Percentiles rank a stretch among this genome's conserved stretches.
Evolutionary conservation across 2,797 vertebrate genomes (phyloP).

Genomic region (Sebastes trivittatus): DNA sequence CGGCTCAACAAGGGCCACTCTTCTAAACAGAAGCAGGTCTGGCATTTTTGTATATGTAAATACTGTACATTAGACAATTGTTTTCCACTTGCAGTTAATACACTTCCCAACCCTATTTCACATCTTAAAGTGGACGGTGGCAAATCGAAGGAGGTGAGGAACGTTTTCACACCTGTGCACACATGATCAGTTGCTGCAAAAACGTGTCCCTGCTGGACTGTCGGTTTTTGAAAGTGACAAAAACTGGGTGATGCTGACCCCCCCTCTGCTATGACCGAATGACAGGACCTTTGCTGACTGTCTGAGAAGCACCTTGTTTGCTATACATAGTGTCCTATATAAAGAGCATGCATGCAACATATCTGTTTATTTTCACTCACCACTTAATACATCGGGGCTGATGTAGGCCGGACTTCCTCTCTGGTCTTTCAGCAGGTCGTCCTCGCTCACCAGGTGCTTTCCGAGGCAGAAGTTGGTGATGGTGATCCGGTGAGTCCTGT

Average conservation of each 20-base stretch:
- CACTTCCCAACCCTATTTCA: neutral
- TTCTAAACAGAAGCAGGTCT: neutral
- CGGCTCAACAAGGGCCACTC: neutral
- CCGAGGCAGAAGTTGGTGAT: conserved; percentile 99
- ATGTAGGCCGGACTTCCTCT: conserved; percentile 98
- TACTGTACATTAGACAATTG: neutral
- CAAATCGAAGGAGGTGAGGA: neutral
- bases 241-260: neutral
- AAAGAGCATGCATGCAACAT: neutral
- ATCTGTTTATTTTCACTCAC: conserved; percentile 74
- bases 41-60: neutral
- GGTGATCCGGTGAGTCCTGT: conserved; percentile 96
- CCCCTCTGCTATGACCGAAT: neutral
- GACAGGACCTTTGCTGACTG: neutral
- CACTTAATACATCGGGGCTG: conserved; percentile 96
- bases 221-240: conserved; percentile 6
- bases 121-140: neutral
- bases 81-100: neutral
- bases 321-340: neutral
- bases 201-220: neutral
- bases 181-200: neutral
- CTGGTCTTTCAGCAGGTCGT: conserved; percentile 98
- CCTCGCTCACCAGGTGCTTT: conserved; percentile 98
- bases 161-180: neutral
- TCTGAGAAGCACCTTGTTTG: neutral